Base-by-base conservation (phyloP, 2,888 invertebrate species). In the Lycia hirtaria region DNA sequence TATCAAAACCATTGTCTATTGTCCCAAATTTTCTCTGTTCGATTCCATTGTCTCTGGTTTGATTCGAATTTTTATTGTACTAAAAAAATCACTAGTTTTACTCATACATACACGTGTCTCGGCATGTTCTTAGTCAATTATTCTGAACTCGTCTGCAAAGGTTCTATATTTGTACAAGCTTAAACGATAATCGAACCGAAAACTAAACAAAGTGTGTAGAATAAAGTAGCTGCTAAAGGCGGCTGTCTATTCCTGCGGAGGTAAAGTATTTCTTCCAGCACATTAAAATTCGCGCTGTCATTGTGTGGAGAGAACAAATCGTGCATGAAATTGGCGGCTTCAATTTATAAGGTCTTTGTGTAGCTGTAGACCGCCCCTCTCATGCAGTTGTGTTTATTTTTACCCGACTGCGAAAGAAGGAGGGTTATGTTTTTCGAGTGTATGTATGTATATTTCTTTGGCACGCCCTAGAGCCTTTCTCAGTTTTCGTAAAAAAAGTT, bases 251-350 rank as follows among this genome's bases (percentile, higher is more conserved):
- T 43, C 49, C 4, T 7, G 7, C 9, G 43, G 17, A 62, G 56
- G 38, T 51, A 56, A 59, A 54, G 40, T 62, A 58, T 64, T 53
- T 50, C 40, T 37, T 64, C 59, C 58, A 56, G 41, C 30, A 59
- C 64, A 67, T 76, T 75, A 68, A 75, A 72, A 75, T 75, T 66
- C 69, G 61, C 58, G 58, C 64, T 58, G 65, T 68, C 75, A 71
- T 73, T 73, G 70, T 69, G 70, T 65, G 72, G 69, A 48, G 55
- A 43, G 57, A 55, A 38, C 58, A 68, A 75, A 76, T 76, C 65
- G 78, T 64, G 70, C 68, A 59, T 65, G 65, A 71, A 71, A 76
- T 73, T 76, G 68, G 63, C 67, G 61, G 56, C 62, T 50, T 24
- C 47, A 69, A 75, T 75, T 71, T 75, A 74, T 75, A 67, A 67